Evolutionary conservation across 2,113 vertebrate genomes (phyloP).

Genomic region (Clarias batrachus): DNA sequence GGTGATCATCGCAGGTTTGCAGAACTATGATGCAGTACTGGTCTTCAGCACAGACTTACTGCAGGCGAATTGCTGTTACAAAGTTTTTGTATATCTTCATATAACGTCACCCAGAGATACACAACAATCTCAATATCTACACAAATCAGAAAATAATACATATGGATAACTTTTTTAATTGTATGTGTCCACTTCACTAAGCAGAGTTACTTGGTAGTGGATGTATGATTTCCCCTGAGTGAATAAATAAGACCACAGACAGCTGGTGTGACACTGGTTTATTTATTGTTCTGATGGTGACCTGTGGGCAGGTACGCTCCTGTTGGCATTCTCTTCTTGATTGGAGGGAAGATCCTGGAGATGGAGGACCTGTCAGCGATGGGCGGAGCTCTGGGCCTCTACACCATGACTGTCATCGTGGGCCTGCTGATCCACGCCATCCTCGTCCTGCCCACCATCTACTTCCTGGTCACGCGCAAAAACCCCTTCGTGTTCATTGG

Average conservation of each 20-base stretch:
- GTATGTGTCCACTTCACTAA: background rate
- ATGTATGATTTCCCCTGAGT: background rate
- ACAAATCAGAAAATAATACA: background rate
- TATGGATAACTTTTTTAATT: accelerated
- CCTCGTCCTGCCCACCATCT: constrained; percentile 86
- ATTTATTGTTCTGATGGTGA: background rate
- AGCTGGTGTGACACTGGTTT: background rate
- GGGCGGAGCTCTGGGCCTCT: constrained; percentile 95
- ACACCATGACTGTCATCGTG: constrained; percentile 88
- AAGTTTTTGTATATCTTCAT: background rate
- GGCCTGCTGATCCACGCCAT: constrained; percentile 87
- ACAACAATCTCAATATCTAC: background rate
- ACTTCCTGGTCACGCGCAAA: constrained; percentile 88
- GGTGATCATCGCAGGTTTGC: too few species aligned
- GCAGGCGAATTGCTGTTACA: too few species aligned
- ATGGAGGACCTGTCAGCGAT: constrained; percentile 91
- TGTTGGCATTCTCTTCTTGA: constrained; percentile 93
- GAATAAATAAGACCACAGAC: background rate
- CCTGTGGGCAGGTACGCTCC: constrained; percentile 85
- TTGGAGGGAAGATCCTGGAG: constrained; percentile 96
- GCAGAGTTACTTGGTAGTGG: too few species aligned
- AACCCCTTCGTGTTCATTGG: constrained; percentile 90
- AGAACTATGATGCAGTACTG: too few species aligned
- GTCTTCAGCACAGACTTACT: too few species aligned
- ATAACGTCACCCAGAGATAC: background rate